Evolutionary conservation across 64 coral and sea anemone genomes (phyloP), one percentile per base, ranked within the genome.

Genomic region (Porites australiensis): DNA sequence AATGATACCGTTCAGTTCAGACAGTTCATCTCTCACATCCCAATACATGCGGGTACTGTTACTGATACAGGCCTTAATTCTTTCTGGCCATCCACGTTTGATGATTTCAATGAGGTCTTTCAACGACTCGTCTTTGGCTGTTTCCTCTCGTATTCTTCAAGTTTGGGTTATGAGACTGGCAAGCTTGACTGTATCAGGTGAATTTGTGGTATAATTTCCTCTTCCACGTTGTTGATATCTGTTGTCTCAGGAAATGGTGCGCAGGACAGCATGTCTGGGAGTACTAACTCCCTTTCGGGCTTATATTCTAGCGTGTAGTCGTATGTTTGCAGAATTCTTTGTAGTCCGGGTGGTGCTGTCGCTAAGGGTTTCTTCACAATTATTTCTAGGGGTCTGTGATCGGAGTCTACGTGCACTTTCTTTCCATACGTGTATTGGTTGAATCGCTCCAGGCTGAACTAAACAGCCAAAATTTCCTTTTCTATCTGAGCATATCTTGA

Each of bases 281-380:
- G 77, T 18, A 88, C 58, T 19, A 82, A 70, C 46, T 94, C 60
- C 49, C 73, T 94, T 58, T 22, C 92, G 49, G 84, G 85, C 50
- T 94, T 94, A 53, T 94, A 74, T 57, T 63, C 49, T 19, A 94
- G 18, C 0, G 61, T 74, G 85, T 72, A 89, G n/a, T 83, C 85
- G 74, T 88, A 94, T 6, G 45, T 80, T 23, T 94, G 92, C 22
- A 94, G 65, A 65, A 94, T 89, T 82, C 66, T 66, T 74, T 89
- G 85, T 37, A 88, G 54, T 55, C 76, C 77, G 18, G 85, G 86
- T 47, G 92, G 86, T 13, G 78, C 87, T 18, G 63, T 50, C 49
- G 75, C 45, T 3, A 88, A 65, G 50, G 82, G 27, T 50, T 96
- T 96, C 54, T 96, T 96, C 9, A 77, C 77, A 74, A 83, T 77